Conservation (phyloP, 2,113 vertebrate species). For the Chitala chitala region DNA sequence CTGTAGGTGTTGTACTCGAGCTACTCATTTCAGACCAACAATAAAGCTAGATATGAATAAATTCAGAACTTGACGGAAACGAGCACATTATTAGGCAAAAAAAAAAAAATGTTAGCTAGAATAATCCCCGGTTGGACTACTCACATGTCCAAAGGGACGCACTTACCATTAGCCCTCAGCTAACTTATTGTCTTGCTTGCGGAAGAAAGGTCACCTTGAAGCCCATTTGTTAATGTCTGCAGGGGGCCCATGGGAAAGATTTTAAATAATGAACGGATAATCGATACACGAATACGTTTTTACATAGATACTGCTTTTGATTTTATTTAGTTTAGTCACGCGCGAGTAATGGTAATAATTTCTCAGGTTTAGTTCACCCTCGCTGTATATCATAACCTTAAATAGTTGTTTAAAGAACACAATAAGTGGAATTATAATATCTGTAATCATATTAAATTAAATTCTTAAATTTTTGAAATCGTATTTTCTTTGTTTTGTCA, state of each 20-base stretch:
- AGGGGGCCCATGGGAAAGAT: not conserved
- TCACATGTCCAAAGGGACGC: not conserved
- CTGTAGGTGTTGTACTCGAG: too few species aligned
- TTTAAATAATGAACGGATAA: constrained; percentile 2
- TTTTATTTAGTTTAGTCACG: not conserved
- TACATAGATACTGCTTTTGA: not conserved
- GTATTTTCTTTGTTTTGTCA: too few species aligned
- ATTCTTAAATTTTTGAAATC: too few species aligned
- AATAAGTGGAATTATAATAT: too few species aligned
- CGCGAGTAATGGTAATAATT: not conserved
- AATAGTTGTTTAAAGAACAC: too few species aligned
- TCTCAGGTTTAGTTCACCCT: not conserved
- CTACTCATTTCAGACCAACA: too few species aligned
- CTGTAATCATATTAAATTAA: too few species aligned
- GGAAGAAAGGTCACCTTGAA: constrained; percentile 12
- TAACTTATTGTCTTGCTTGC: constrained; percentile 1
- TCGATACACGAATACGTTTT: not conserved
- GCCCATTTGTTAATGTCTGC: constrained; percentile 3
- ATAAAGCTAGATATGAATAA: too few species aligned
- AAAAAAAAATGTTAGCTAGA: too few species aligned
- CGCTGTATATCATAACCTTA: not conserved
- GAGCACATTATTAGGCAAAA: too few species aligned
- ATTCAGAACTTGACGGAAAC: too few species aligned
- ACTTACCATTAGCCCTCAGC: not conserved
- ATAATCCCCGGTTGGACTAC: not conserved